Evolutionary conservation across 2,113 vertebrate genomes (phyloP).

Genomic region (Micronycteris hirsuta): DNA sequence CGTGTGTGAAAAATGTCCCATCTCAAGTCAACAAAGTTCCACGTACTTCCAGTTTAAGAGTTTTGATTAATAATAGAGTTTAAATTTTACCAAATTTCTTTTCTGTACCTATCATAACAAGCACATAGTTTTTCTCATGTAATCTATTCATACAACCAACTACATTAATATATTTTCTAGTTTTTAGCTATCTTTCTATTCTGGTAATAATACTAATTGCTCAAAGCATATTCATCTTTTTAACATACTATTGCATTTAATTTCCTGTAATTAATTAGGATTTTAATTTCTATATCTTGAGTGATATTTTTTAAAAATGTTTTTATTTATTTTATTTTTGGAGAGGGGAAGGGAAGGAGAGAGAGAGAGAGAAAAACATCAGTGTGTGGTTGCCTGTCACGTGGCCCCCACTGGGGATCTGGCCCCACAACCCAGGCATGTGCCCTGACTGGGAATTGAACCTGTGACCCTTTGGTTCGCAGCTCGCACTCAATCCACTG

Average conservation of each 20-base stretch:
- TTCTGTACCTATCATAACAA: neutral
- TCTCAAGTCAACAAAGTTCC: neutral
- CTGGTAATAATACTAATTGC: neutral
- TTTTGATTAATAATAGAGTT: slow-evolving; percentile 7
- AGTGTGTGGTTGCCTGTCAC: too few species aligned
- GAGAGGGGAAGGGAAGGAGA: too few species aligned
- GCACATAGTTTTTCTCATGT: neutral
- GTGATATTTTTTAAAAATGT: too few species aligned
- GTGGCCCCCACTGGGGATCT: too few species aligned
- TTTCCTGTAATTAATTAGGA: neutral
- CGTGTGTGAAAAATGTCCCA: neutral
- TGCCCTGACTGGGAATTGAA: too few species aligned
- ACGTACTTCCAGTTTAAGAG: neutral
- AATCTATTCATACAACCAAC: neutral
- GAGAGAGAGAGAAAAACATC: too few species aligned
- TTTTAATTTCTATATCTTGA: neutral
- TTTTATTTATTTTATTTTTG: too few species aligned
- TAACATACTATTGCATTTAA: neutral
- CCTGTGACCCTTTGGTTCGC: too few species aligned
- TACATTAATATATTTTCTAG: neutral
- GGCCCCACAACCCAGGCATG: too few species aligned
- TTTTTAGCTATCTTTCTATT: neutral
- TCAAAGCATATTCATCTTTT: neutral
- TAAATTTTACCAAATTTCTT: neutral
- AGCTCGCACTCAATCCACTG: too few species aligned